Base-by-base conservation (phyloP, 2,113 vertebrate genomes). In the Heterocephalus glaber region DNA sequence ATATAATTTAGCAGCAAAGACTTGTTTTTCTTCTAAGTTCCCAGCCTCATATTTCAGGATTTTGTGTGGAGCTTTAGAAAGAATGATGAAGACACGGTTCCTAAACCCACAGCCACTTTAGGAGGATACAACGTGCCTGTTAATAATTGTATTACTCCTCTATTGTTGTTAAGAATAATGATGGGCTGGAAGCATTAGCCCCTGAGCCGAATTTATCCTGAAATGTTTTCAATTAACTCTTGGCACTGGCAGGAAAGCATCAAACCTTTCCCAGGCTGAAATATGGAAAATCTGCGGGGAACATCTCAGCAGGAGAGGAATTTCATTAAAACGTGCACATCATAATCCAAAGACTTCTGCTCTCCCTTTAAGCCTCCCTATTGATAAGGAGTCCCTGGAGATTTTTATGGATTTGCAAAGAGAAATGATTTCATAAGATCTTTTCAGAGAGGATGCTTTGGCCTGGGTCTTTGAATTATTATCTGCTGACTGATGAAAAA, bases 201-300 rank as follows among this genome's bases (percentile, higher is more conserved):
- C 98, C 98, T 96, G 97, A 99, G 98, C 98, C 96, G 97, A 99
- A 99, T 99, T 99, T 99, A 98, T 98, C 98, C 98, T 98, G 98
- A 98, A 98, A 98, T 99, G 99, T 99, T 99, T 99, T 99, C 98
- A 99, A 99, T 99, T 99, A 99, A 99, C 98, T 98, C 98, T 98
- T 99, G 99, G 99, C 98, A 99, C 98, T 0, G 58, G 97, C 98
- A 98, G 98, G 98, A 99, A 99, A 98, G 98, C 98, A 98, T 99
- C 99, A 98, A 99, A 99, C 98, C 98, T 99, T 99, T 99, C 98
- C 98, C 98, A 99, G 98, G 98, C 98, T 98, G 98, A 99, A 99
- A 99, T 98, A 99, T 99, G 98, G 99, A 99, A 99, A 99, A 99
- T 98, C 98, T 99, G 98, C 98, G 98, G 98, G 98, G 98, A 99